Conservation (phyloP, 2,888 invertebrate species). For the Philaethria dido region DNA sequence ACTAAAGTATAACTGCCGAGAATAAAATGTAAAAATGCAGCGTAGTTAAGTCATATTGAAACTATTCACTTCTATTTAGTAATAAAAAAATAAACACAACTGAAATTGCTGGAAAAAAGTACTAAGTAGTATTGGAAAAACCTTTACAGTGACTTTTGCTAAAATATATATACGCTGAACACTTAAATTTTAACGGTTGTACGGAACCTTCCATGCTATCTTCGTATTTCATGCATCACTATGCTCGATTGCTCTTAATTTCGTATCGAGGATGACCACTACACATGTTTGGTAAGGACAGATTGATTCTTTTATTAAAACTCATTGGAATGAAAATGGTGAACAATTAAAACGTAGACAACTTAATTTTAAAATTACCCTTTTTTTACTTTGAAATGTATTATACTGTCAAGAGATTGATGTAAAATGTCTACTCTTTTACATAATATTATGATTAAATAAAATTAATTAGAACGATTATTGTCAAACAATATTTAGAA, state of each 20-base stretch:
- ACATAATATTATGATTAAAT: too few species aligned
- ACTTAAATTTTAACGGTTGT: conserved; percentile 9
- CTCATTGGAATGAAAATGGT: conserved; percentile 15
- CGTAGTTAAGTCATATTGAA: not conserved
- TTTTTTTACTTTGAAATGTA: not conserved
- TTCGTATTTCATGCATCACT: conserved; percentile 17
- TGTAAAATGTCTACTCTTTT: too few species aligned
- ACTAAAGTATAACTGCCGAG: not conserved
- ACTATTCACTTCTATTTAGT: not conserved
- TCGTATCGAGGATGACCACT: conserved; percentile 14
- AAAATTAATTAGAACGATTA: too few species aligned
- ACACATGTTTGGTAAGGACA: conserved; percentile 22
- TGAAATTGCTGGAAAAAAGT: not conserved
- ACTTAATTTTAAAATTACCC: not conserved
- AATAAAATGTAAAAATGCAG: not conserved
- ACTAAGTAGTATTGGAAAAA: not conserved
- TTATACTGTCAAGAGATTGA: too few species aligned
- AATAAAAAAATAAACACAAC: not conserved
- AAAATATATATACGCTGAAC: not conserved
- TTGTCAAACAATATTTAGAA: too few species aligned
- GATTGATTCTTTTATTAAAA: conserved; percentile 17
- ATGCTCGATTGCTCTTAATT: conserved; percentile 28
- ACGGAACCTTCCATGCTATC: conserved; percentile 15
- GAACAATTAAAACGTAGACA: conserved; percentile 9
- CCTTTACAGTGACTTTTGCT: not conserved